Conservation (phyloP, 2,797 vertebrate species). For the Salmo trutta region DNA sequence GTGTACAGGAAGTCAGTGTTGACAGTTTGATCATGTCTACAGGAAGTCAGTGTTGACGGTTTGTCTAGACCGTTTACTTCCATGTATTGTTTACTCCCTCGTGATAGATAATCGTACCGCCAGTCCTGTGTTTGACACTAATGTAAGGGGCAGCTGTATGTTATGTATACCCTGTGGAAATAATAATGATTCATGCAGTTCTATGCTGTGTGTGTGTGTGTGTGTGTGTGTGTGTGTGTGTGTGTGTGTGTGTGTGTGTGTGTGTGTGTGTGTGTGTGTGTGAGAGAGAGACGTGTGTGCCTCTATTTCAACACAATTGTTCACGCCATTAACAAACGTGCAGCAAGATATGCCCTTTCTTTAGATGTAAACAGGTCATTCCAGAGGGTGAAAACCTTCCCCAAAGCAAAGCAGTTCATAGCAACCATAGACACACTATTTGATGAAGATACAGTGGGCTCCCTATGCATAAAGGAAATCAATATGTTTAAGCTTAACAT, state of each 20-base stretch:
- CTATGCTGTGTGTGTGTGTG: not conserved
- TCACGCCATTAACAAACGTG: conserved; percentile 24
- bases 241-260: not conserved
- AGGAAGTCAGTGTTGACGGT: not conserved
- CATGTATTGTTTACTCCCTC: not conserved
- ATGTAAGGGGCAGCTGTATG: conserved; percentile 5
- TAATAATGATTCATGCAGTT: not conserved
- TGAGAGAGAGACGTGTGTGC: too few relatives aligned
- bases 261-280: not conserved
- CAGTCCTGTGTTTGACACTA: not conserved
- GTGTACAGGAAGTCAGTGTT: not conserved
- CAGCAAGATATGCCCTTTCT: conserved; percentile 11
- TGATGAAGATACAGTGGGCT: conserved; percentile 33
- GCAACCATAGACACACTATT: not conserved
- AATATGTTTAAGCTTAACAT: conserved; percentile 12
- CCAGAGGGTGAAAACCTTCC: conserved; percentile 11
- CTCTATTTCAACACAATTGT: conserved; percentile 28
- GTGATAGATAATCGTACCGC: not conserved
- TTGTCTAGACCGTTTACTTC: conserved; percentile 15
- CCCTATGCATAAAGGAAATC: conserved; percentile 33
- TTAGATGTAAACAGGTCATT: conserved; percentile 5
- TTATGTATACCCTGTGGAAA: conserved; percentile 15
- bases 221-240: not conserved
- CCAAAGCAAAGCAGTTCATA: conserved; percentile 20
- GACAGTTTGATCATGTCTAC: not conserved